Conservation (phyloP, 2,888 invertebrate species). For the Melanchra persicariae region DNA sequence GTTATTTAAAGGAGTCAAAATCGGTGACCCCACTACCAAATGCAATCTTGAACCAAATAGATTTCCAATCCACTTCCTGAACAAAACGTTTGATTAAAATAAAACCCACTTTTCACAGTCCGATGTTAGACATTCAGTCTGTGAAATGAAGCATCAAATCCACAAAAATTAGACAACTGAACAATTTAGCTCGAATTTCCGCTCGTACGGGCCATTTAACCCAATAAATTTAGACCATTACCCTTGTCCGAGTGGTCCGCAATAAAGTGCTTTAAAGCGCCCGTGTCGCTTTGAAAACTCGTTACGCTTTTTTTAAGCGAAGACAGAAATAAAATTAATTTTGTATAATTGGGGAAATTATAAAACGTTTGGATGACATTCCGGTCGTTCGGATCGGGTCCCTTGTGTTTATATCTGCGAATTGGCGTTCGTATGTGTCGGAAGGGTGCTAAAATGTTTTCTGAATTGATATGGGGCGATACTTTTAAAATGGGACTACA, state of each 20-base stretch:
- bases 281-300: slow-evolving; percentile 84
- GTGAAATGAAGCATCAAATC: slow-evolving; percentile 85
- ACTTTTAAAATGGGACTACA: slow-evolving; percentile 45
- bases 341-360: slow-evolving; percentile 81
- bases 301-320: slow-evolving; percentile 82
- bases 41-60: slow-evolving; percentile 53
- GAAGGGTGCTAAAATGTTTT: slow-evolving; percentile 56
- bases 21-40: slow-evolving; percentile 7
- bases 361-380: slow-evolving; percentile 69
- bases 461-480: slow-evolving; percentile 55
- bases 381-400: slow-evolving; percentile 55
- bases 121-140: slow-evolving; percentile 73
- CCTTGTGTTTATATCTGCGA: slow-evolving; percentile 46
- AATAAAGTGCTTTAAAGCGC: slow-evolving; percentile 84
- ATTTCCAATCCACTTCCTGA: slow-evolving; percentile 63
- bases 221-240: slow-evolving; percentile 89
- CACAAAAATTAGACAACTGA: slow-evolving; percentile 87
- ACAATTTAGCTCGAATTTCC: slow-evolving; percentile 85
- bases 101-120: slow-evolving; percentile 59
- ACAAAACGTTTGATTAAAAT: slow-evolving; percentile 70
- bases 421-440: slow-evolving; percentile 44
- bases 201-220: slow-evolving; percentile 85
- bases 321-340: slow-evolving; percentile 85
- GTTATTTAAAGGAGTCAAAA: not conserved
- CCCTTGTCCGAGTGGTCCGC: slow-evolving; percentile 84